These are phyloP conservation scores for Henricia sp. DNA, from an alignment of 53 echinoderm and acorn worm genomes.

Conservation along the genomic window DNA sequence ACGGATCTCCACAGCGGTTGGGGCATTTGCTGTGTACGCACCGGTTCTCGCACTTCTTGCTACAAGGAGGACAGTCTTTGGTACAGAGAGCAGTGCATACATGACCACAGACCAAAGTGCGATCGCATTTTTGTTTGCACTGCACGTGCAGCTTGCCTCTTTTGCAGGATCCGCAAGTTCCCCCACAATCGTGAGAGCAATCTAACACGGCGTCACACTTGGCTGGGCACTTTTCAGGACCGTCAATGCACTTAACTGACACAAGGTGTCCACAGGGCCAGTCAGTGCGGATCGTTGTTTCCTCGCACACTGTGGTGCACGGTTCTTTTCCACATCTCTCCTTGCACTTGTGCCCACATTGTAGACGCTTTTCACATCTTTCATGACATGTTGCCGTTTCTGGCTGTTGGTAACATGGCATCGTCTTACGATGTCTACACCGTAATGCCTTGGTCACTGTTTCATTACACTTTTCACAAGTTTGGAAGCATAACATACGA, in stretches of 20 bases:
- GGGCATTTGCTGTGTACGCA: conserved; percentile 84
- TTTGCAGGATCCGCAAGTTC: conserved; percentile 82
- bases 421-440: conserved; percentile 67
- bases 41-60: conserved; percentile 72
- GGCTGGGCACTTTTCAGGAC: conserved; percentile 58
- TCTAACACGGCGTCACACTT: conserved; percentile 60
- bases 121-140: conserved; percentile 74
- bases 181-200: conserved; percentile 78
- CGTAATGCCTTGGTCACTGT: conserved; percentile 49
- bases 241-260: conserved; percentile 66
- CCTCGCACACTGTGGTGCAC: conserved; percentile 11
- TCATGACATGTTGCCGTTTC: conserved; percentile 54
- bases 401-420: conserved; percentile 58
- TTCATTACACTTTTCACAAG: conserved; percentile 70
- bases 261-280: conserved; percentile 75
- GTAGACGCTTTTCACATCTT: conserved; percentile 44
- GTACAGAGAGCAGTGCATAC: conserved; percentile 77
- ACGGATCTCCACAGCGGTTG: conserved; percentile 68
- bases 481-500: conserved; percentile 65
- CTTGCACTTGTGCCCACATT: conserved; percentile 70
- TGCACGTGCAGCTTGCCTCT: conserved; percentile 77
- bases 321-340: conserved; percentile 26
- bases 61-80: conserved; percentile 82
- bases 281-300: conserved; percentile 38
- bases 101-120: conserved; percentile 88